A percentile compares a stretch with the other conserved stretches of the same genome.
phyloP scores from a whole-genome alignment of 2,113 vertebrate genomes.

The Nycticryphes semicollaris region DNA sequence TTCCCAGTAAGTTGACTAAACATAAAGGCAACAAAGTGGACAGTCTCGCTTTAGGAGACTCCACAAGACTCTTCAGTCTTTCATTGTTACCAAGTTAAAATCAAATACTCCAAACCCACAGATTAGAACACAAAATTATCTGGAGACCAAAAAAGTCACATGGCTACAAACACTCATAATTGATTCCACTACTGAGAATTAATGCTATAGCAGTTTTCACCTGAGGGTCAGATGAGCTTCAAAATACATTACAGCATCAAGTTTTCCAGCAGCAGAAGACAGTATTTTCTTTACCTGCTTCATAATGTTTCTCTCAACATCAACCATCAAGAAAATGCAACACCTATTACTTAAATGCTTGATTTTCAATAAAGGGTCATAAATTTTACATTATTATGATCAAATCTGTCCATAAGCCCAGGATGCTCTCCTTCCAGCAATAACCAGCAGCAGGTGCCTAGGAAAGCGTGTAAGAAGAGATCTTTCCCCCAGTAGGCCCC shows the following conservation, averaged over 20 bases:
- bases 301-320: accelerated
- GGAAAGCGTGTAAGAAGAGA: neutral
- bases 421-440: neutral
- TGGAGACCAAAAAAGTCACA: neutral
- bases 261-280: neutral
- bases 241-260: neutral
- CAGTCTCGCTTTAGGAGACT: neutral
- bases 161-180: neutral
- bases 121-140: neutral
- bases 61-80: neutral
- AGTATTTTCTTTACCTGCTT: neutral
- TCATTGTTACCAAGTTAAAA: neutral
- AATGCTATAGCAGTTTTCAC: neutral
- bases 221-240: neutral
- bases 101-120: neutral
- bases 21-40: neutral
- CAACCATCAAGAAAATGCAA: neutral
- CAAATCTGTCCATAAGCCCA: neutral
- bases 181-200: neutral
- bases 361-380: neutral
- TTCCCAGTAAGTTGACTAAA: neutral
- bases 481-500: neutral
- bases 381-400: neutral
- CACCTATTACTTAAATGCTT: neutral
- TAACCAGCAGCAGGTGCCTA: neutral